Evolutionary conservation across 2,888 invertebrate species (phyloP), one percentile per base, ranked within the genome.

Genomic region (Dorcus parallelipipedus): DNA sequence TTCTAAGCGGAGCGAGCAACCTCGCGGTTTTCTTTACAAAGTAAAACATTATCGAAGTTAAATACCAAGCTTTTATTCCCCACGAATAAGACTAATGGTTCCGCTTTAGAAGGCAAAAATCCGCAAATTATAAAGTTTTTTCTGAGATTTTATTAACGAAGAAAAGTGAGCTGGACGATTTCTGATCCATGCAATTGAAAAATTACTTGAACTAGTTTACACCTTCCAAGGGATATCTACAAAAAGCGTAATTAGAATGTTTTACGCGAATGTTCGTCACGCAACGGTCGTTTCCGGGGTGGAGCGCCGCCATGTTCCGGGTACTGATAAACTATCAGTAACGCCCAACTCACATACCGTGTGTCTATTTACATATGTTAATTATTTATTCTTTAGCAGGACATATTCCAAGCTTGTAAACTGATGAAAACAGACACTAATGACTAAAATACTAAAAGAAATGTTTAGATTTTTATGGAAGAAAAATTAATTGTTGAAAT

Each of bases 291-390:
- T 64, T 74, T 75, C 76, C 76, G 70, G 74, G 75, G 75, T 69
- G 74, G 72, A 69, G 73, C 74, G 69, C 71, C 74, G 73, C 73
- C 74, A 74, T 73, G 74, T 74, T 74, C 69, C 71, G 67, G 66
- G 59, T 60, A 65, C 66, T 68, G 73, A 74, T 75, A 75, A 69
- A 67, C 62, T 70, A 75, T 74, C 73, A 73, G 72, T 69, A 69
- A 71, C 73, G 73, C 74, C 74, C 72, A 64, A 64, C 67, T 67
- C 67, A 65, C 66, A 67, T 67, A 64, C 60, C 54, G 52, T 54
- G 59, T 59, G 55, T 38, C 59, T 59, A 54, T 59, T 59, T 55
- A 59, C 59, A 59, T 55, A 51, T 59, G 59, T 59, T 59, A 47
- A 55, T 54, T 59, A 45, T 51, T 56, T 55, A 48, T 54, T 42